Evolutionary conservation across 2,888 invertebrate genomes (phyloP), one percentile per base, ranked within the genome.

Genomic region (Adelognathus sp.): DNA sequence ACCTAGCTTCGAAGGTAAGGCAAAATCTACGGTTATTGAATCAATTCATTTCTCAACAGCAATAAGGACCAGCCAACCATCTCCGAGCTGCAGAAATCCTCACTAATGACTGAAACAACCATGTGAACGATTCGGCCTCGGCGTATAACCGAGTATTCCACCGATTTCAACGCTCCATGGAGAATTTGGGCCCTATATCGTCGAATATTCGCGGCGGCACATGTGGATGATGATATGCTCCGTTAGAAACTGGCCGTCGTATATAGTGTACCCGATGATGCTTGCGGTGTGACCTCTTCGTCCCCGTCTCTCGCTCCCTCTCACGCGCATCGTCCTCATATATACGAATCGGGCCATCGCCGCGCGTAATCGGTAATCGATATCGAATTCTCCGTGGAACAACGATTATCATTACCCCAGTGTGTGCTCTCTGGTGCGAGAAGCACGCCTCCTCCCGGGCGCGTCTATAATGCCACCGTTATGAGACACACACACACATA

Each of bases 341-440:
- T 50, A 33, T 81, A 71, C 80, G 76, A 80, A 83, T 81, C 80
- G 80, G 81, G 72, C 66, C 50, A 46, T 71, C 76, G n/a, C n/a
- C n/a, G 70, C 64, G 74, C 76, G 79, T 83, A 83, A 83, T 83
- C 81, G 81, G 81, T 80, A 83, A 81, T 83, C 82, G 82, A 83
- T 83, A 83, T 81, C 80, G 82, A 81, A 81, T 83, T 83, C 82
- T 81, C 81, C 72, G 79, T 67, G 72, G 82, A 81, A 81, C 82
- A 82, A 82, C 79, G 81, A 82, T 82, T 81, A 81, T 82, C 81
- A 82, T 82, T 82, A 82, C 75, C n/a, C 69, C 73, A 71, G 71
- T 61, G 70, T 77, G 75, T 75, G 76, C 44, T 36, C 50, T 52
- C 24, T 9, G 64, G 64, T 36, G 52, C 52, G 64, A 66, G 11